These are phyloP conservation scores for Poeciliopsis paucimaculata DNA, from an alignment of 2,797 vertebrate genomes.

Conservation along the genomic window DNA sequence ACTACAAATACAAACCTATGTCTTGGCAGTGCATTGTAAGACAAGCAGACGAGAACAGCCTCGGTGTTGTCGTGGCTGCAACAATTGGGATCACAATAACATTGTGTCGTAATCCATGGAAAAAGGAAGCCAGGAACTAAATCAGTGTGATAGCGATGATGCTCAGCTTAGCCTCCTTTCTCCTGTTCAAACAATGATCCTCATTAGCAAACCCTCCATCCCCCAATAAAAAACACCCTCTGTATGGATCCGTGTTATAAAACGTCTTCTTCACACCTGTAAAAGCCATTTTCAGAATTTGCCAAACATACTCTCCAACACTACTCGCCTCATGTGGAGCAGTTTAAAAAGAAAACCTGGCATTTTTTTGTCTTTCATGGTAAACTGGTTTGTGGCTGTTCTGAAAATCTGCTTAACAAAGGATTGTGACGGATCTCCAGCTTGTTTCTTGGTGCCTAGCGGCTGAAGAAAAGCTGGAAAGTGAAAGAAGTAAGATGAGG, in stretches of 20 bases:
- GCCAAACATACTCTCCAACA: constrained; percentile 50
- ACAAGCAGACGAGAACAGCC: constrained; percentile 54
- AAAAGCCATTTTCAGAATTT: constrained; percentile 45
- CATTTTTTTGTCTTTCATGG: constrained; percentile 32
- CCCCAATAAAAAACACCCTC: not conserved
- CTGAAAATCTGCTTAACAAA: constrained; percentile 55
- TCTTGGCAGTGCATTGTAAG: constrained; percentile 33
- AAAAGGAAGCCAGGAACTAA: constrained; percentile 73
- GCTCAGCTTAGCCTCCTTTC: constrained; percentile 67
- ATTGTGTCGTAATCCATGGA: constrained; percentile 80
- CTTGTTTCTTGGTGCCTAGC: constrained; percentile 18
- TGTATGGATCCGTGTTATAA: constrained; percentile 51
- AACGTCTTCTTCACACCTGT: constrained; percentile 9
- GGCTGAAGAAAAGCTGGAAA: constrained; percentile 1
- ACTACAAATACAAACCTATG: constrained; percentile 1
- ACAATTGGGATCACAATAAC: constrained; percentile 75
- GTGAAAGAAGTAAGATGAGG: not conserved
- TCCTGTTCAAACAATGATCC: constrained; percentile 71
- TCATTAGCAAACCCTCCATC: constrained; percentile 53
- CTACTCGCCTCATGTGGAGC: not conserved
- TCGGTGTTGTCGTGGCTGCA: constrained; percentile 60
- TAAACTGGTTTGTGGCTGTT: constrained; percentile 37
- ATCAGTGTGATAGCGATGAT: constrained; percentile 71
- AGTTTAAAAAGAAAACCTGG: constrained; percentile 20
- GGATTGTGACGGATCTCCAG: constrained; percentile 32